Base-by-base conservation (phyloP, 2,113 vertebrate species). In the Engystomops pustulosus region DNA sequence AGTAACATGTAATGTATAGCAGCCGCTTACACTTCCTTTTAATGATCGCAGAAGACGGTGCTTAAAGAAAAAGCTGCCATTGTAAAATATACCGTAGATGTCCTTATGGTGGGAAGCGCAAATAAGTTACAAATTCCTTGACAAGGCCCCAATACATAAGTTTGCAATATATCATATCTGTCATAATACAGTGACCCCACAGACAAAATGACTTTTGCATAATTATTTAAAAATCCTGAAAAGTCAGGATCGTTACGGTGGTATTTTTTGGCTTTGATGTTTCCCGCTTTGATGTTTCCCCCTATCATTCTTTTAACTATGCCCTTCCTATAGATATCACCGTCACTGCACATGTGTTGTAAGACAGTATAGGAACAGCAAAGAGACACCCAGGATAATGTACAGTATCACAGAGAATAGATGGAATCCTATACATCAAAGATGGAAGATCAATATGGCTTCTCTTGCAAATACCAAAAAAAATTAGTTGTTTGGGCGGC, bases 261-360 rank as follows among this genome's bases (percentile, higher is more conserved):
- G 27, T 25, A 41, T 71, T 58, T 36, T 18, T 14, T 4, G n/a
- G 41, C 36, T 81, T 55, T 81, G 65, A 70, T 53, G 65, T 81
- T 72, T 7, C 10, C 4, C 14, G 34, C 80, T 82, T 82, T 82
- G 68, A 82, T 72, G 80, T 82, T 14, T 70, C 14, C n/a, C 38
- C 25, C 36, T 60, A 20, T 80, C 11, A 17, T 70, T 38, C 18
- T 18, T 32, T 76, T 81, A 36, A 80, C 55, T 80, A 25, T 69
- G 45, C 18, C 20, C 53, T 71, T 81, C 17, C 30, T 47, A n/a
- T 70, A 70, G 32, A 67, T 68, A 69, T 8, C n/a, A 72, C 27
- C 27, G 27, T 34, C 30, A 36, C 8, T 23, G n/a, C 45, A 71
- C 47, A 71, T 71, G 44, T 55, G 45, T 65, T 81, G 6, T 23